These are phyloP conservation scores for Malurus elegans DNA, from an alignment of 2,113 vertebrate genomes.

Conservation along the genomic window DNA sequence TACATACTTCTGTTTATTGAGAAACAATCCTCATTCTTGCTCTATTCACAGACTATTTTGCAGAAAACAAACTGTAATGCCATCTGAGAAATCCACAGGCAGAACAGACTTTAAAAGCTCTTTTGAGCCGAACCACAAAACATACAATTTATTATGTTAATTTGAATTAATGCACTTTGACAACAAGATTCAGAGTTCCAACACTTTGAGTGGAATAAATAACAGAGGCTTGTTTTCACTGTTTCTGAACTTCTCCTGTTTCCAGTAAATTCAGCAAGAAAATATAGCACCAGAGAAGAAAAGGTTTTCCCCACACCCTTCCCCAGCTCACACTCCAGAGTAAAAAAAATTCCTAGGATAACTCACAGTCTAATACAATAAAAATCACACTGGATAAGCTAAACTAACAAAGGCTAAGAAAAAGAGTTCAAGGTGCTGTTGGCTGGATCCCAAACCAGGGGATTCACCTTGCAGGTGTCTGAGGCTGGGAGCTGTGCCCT, in stretches of 20 bases:
- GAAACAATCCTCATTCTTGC: background rate
- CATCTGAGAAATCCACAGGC: constrained; percentile 8
- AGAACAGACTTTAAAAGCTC: background rate
- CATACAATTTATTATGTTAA: background rate
- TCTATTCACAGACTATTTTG: background rate
- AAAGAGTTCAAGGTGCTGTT: background rate
- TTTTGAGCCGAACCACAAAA: background rate
- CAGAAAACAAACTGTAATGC: background rate
- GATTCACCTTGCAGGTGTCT: background rate
- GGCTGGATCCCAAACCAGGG: background rate
- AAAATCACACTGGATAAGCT: background rate
- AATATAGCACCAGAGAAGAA: background rate
- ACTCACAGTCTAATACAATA: background rate
- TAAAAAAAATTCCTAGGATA: background rate
- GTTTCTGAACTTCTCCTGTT: background rate
- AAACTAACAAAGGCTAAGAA: background rate
- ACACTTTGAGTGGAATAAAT: background rate
- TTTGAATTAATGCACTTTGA: background rate
- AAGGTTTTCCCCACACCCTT: background rate
- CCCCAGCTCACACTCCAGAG: background rate
- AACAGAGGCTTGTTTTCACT: background rate
- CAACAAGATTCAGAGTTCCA: background rate
- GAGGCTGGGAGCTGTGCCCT: background rate
- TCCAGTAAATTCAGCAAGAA: background rate
- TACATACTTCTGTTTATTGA: background rate